Evolutionary conservation across 2,888 invertebrate genomes (phyloP), one percentile per base, ranked within the genome.

Genomic region (Chrysodeixis includens): DNA sequence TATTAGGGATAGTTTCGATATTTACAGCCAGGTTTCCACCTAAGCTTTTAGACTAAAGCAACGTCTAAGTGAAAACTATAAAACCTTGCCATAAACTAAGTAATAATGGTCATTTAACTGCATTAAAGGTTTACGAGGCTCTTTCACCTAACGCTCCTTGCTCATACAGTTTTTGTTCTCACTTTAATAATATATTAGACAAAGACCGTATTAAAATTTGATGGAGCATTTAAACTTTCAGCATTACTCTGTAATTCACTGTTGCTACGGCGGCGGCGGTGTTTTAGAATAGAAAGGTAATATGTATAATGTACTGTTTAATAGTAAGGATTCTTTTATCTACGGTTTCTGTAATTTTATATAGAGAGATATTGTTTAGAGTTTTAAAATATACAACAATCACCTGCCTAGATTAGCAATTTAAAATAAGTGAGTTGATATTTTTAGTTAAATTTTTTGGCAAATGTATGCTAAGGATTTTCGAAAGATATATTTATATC

Each of bases 151-250:
- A n/a, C 51, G 59, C 56, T 66, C 49, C 61, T 61, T 66, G 35
- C 20, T 57, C 57, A 54, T 57, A 77, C 60, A 60, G 59, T 66
- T 62, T 66, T 52, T 55, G 66, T 35, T 46, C 60, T 51, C 78
- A 57, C 56, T 60, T 73, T 62, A 76, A 75, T 70, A 76, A 75
- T 56, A 70, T 62, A 75, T 79, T 58, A 71, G 62, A 22, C 56
- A 18, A 49, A 66, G 62, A 51, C 61, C 49, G 10, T 59, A 59
- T 66, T 64, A 75, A 75, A 81, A 74, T 76, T 74, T 71, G 44
- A 69, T 65, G 71, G 49, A 56, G 40, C 58, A n/a, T 53, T 56
- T 52, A 26, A 30, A 51, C 35, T 32, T 76, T 66, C 51, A 62
- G 44, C 35, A 30, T 30, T 10, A 66, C 53, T 46, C 46, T 49